Evolutionary conservation across 2,888 invertebrate genomes (phyloP), one percentile per base, ranked within the genome.

Genomic region (Chrysopilus asiliformis): DNA sequence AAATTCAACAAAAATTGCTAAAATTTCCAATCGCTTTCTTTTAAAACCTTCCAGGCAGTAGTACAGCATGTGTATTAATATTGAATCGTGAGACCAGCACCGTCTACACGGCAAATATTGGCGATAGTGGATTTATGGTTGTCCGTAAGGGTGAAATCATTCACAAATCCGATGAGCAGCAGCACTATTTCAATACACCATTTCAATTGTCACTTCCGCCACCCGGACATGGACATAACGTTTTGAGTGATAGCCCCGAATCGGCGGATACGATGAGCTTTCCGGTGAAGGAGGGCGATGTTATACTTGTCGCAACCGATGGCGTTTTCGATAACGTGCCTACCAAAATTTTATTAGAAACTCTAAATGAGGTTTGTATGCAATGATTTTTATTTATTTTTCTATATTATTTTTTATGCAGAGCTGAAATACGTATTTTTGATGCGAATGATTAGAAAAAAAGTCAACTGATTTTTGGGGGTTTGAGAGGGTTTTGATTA

Each of bases 271-370:
- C 83, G 26, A 76, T 84, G 15, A 81, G 85, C 58, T 89, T 93
- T 60, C 74, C 76, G 3, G 89, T 64, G 4, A 80, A 86, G 62
- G 84, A 90, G 55, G 93, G 94, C 34, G 95, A 95, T 65, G 86
- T 89, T 35, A 87, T 95, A 53, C 71, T 95, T 25, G 76, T 95
- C 36, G 97, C 94, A 16, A 97, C 97, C 2, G 97, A 98, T 66
- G 97, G 97, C 36, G 86, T 98, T 38, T 98, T 97, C 67, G 97
- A 98, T 68, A 97, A 97, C 67, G 80, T 97, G 51, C 91, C 93
- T 42, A 90, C 90, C 53, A 79, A 81, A 47, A 72, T 93, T 58
- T 74, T 97, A 53, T 70, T 94, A 48, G 79, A 82, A 33, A 87
- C 91, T 65, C 72, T 95, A 65, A 67, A 74, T 48, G 75, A 79